These are phyloP conservation scores for Sebastes miniatus DNA, from an alignment of 2,797 vertebrate species.

Conservation along the genomic window DNA sequence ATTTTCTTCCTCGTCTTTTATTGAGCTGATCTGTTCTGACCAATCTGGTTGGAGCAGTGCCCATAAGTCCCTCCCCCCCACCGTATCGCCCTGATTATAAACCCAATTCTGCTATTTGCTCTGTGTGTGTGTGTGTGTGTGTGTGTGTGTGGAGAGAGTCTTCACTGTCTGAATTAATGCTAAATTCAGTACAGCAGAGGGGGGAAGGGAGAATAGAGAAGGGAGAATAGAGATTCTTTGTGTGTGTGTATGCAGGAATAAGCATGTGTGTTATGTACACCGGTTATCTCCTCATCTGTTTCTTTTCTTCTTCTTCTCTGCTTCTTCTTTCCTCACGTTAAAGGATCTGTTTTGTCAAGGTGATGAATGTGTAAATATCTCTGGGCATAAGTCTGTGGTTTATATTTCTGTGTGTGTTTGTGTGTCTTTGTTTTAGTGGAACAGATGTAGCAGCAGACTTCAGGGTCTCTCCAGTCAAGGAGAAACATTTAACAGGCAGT, in stretches of 20 bases:
- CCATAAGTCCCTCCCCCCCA: not conserved
- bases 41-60: not conserved
- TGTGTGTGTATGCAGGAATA: not conserved
- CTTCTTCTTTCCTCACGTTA: not conserved
- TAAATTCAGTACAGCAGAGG: slow-evolving; percentile 6
- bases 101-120: not conserved
- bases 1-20: not conserved
- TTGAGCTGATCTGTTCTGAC: slow-evolving; percentile 40
- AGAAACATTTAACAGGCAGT: slow-evolving; percentile 69
- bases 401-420: not conserved
- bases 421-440: slow-evolving; percentile 22
- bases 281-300: not conserved
- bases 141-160: not conserved
- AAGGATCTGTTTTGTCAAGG: not conserved
- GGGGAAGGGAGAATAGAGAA: not conserved
- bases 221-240: not conserved
- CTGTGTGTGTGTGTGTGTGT: not conserved
- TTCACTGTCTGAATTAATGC: slow-evolving; percentile 20
- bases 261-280: not conserved
- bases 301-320: not conserved
- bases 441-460: slow-evolving; percentile 61
- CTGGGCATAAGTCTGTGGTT: not conserved
- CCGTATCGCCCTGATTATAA: slow-evolving; percentile 8
- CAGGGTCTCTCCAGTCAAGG: slow-evolving; percentile 62
- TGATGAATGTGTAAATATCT: slow-evolving; percentile 1